Evolutionary conservation across 2,797 vertebrate species (phyloP), one percentile per base, ranked within the genome.

Genomic region (Cercopithecus mitis): DNA sequence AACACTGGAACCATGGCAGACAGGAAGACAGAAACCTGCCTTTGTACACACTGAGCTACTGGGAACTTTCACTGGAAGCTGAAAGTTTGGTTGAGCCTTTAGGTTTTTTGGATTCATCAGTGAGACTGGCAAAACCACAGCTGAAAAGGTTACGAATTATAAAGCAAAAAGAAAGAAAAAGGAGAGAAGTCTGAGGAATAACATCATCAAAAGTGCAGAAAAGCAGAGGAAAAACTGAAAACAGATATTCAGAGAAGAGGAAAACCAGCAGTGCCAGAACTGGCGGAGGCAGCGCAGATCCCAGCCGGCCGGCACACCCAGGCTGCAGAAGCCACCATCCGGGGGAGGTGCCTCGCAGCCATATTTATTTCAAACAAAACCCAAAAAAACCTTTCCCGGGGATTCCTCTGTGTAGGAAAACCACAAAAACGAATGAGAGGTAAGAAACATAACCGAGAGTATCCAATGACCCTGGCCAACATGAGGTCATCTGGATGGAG

Each of bases 201-300:
- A 5, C 22, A 25, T 5, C 50, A 39, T 19, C 25, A 12, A 27
- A 73, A 57, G 15, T 39, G 20, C 27, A 88, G 55, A 30, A 80
- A 19, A 58, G 76, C 77, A 58, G 4, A 33, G 7, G 33, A 50
- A n/a, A 58, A 27, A 6, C 12, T 4, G 27, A 33, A 19, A 61
- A 4, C 33, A 2, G 20, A 11, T 13, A 19, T 2, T 6, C 2
- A 25, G 3, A 67, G 52, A 72, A 20, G 22, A 91, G 45, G 25
- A 30, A 25, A 13, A 9, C 2, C 36, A 33, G 55, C 8, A 2
- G 47, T 3, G 72, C 24, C 24, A 4, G 20, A 25, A 25, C 20
- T 22, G n/a, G 47, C 1, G 20, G 27, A 12, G 47, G 45, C 17
- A 8, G 27, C 12, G 1, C 41, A 1, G 58, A 0, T 30, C 33